Percentiles rank a stretch among this genome's conserved stretches.
These are phyloP conservation scores for Telmatherina bonti DNA, from an alignment of 2,797 vertebrate species.

Conservation along the genomic window DNA sequence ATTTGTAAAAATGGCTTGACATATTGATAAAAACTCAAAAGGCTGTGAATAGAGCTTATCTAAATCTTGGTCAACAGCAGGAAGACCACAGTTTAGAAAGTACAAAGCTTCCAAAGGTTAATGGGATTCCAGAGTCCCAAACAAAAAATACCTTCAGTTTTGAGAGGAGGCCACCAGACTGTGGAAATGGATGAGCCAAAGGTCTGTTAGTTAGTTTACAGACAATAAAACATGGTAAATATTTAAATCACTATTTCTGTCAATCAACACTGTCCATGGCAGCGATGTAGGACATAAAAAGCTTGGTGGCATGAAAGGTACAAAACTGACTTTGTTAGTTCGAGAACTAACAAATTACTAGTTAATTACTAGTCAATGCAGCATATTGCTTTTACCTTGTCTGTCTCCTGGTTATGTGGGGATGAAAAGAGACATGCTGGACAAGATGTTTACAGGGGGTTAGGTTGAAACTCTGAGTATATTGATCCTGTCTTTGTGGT, in stretches of 20 bases:
- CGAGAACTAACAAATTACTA: not conserved
- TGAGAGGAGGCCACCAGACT: constrained; percentile 6
- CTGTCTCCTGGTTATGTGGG: too few relatives aligned
- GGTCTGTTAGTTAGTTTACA: constrained; percentile 1
- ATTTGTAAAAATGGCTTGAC: constrained; percentile 40
- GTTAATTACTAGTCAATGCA: not conserved
- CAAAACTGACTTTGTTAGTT: too few relatives aligned
- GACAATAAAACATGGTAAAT: constrained; percentile 9
- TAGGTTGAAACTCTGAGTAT: too few relatives aligned
- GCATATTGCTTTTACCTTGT: too few relatives aligned
- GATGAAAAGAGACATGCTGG: too few relatives aligned
- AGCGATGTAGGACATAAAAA: not conserved
- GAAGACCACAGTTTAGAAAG: constrained; percentile 20
- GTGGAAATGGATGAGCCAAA: not conserved
- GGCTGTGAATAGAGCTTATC: constrained; percentile 42
- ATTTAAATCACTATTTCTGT: constrained; percentile 22
- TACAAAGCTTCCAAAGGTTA: constrained; percentile 67
- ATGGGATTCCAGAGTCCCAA: constrained; percentile 47
- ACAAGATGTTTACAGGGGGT: too few relatives aligned
- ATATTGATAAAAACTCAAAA: constrained; percentile 53
- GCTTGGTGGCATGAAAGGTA: not conserved
- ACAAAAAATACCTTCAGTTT: constrained; percentile 20
- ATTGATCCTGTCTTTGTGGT: too few relatives aligned
- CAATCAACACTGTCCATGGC: constrained; percentile 11
- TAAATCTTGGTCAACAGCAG: constrained; percentile 9